Conservation (phyloP, 2,113 vertebrate genomes). For the Onychostruthus taczanowskii region DNA sequence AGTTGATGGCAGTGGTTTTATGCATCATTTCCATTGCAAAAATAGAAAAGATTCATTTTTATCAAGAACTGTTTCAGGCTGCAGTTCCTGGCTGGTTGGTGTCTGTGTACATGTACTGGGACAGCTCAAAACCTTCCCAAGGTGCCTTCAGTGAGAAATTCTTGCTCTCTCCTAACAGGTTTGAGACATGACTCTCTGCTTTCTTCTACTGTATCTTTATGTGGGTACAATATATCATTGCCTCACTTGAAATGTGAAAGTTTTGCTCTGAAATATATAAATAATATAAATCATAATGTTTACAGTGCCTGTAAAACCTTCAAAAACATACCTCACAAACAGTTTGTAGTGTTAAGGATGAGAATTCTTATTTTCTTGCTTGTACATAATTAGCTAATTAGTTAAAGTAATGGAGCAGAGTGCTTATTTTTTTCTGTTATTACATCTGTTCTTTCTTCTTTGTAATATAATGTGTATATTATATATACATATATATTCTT, state of each 20-base stretch:
- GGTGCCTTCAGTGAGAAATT: neutral
- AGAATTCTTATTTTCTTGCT: constrained; percentile 27
- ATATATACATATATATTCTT: neutral
- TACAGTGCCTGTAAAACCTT: neutral
- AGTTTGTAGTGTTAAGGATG: neutral
- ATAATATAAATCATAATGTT: neutral
- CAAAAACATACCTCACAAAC: neutral
- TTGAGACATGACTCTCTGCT: neutral
- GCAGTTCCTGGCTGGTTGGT: neutral
- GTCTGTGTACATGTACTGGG: neutral
- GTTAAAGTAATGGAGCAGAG: neutral
- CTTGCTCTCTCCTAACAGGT: neutral
- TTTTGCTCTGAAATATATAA: neutral
- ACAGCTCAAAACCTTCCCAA: neutral
- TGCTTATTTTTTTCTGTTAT: neutral
- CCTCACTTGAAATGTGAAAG: neutral
- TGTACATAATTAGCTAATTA: neutral
- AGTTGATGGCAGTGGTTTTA: neutral
- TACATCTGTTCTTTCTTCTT: neutral
- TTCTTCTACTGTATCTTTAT: neutral
- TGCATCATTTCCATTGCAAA: neutral
- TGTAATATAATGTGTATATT: neutral
- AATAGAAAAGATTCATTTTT: neutral
- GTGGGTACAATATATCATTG: neutral
- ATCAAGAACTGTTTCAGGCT: neutral